Evolutionary conservation across 1,140 invertebrate genomes (phyloP).

Genomic region (Drosophila santomea): DNA sequence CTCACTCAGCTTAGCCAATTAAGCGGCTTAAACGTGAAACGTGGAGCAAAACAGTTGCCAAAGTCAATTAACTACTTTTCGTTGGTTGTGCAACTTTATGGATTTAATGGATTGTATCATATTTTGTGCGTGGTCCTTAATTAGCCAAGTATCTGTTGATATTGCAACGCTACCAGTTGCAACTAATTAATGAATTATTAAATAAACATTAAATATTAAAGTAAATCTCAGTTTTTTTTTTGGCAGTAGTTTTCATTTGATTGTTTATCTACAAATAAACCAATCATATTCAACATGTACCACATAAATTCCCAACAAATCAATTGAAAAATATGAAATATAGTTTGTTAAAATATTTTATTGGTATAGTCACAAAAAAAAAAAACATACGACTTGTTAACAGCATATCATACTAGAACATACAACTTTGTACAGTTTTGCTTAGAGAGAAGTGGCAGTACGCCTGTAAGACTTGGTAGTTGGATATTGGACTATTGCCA

Average conservation of each 20-base stretch:
- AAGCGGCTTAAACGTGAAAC: neutral
- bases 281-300: no score
- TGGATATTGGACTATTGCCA: slow-evolving; percentile 41
- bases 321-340: neutral
- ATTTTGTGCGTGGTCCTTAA: neutral
- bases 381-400: slow-evolving; percentile 38
- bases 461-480: neutral
- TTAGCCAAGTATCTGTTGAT: neutral
- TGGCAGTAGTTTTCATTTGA: no score
- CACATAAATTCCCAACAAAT: neutral
- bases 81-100: slow-evolving; percentile 3
- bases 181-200: neutral
- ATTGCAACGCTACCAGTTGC: neutral
- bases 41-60: neutral
- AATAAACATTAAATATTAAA: no score
- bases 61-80: slow-evolving; percentile 8
- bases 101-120: neutral
- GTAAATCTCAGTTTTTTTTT: no score
- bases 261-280: no score
- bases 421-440: slow-evolving; percentile 42
- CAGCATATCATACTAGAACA: slow-evolving; percentile 22
- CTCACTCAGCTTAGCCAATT: neutral
- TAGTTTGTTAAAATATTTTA: slow-evolving; percentile 41
- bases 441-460: slow-evolving; percentile 33
- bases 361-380: slow-evolving; percentile 29